A percentile compares a stretch with the other conserved stretches of the same genome.
Conservation (phyloP, 2,113 vertebrate species). For the Hemibagrus wyckioides region DNA sequence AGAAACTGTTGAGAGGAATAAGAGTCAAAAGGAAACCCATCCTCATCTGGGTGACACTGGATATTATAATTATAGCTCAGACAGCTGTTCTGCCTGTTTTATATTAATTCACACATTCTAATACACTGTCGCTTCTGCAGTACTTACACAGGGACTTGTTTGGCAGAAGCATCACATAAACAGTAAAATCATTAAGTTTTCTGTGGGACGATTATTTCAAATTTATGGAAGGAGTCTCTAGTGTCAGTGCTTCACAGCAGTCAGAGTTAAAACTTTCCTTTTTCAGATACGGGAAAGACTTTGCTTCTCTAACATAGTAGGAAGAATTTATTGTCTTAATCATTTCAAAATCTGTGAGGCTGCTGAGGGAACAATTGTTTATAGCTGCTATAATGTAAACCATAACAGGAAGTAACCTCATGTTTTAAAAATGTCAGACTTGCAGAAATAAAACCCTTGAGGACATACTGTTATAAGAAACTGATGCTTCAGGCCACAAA, state of each 20-base stretch:
- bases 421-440: not conserved
- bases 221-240: not conserved
- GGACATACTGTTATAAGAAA: not conserved
- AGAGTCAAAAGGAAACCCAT: too few species aligned
- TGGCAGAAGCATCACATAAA: not conserved
- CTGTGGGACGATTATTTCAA: not conserved
- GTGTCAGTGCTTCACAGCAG: not conserved
- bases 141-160: not conserved
- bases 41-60: too few species aligned
- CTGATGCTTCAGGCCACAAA: not conserved
- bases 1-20: too few species aligned
- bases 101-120: not conserved
- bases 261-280: not conserved
- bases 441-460: not conserved
- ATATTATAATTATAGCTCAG: too few species aligned
- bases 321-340: not conserved
- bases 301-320: not conserved
- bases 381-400: not conserved
- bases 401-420: not conserved
- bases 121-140: not conserved
- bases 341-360: not conserved
- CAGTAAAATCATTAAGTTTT: not conserved
- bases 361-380: not conserved
- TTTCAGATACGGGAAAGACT: not conserved
- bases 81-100: not conserved